A percentile compares a stretch with the other conserved stretches of the same genome.
phyloP scores from a whole-genome alignment of 2,797 vertebrate genomes.

The Smutsia temminckii region DNA sequence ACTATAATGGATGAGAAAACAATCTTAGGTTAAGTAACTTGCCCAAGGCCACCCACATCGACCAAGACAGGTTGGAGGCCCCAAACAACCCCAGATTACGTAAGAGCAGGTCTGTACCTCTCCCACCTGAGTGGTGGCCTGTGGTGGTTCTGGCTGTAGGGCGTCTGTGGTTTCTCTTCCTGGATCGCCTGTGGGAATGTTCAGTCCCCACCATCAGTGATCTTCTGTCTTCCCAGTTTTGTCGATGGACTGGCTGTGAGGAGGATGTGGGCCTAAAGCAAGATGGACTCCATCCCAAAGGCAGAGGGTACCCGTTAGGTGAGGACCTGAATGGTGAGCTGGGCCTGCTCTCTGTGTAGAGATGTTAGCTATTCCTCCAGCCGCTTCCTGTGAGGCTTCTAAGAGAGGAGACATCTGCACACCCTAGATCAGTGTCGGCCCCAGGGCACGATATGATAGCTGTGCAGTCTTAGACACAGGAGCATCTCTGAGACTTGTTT shows the following conservation, averaged over 20 bases:
- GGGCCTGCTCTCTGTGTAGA: background rate
- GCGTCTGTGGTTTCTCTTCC: background rate
- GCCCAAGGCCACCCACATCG: background rate
- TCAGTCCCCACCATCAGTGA: background rate
- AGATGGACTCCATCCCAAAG: background rate
- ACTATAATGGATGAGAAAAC: background rate
- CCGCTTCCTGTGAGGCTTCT: background rate
- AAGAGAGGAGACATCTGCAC: background rate
- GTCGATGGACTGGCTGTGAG: background rate
- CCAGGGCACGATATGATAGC: rapidly evolving
- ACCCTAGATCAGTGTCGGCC: background rate
- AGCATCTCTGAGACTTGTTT: background rate
- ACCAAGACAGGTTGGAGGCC: background rate
- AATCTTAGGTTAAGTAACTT: background rate
- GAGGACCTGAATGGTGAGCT: background rate
- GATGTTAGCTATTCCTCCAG: background rate
- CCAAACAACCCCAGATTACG: background rate
- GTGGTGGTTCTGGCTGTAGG: background rate
- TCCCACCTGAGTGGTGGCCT: background rate
- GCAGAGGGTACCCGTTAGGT: background rate
- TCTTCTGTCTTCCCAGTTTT: background rate
- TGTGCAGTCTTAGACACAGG: rapidly evolving
- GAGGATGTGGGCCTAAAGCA: background rate
- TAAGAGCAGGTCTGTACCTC: background rate
- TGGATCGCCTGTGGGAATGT: background rate